These are phyloP conservation scores for Poicephalus gulielmi DNA, from an alignment of 2,113 vertebrate species.

Conservation along the genomic window DNA sequence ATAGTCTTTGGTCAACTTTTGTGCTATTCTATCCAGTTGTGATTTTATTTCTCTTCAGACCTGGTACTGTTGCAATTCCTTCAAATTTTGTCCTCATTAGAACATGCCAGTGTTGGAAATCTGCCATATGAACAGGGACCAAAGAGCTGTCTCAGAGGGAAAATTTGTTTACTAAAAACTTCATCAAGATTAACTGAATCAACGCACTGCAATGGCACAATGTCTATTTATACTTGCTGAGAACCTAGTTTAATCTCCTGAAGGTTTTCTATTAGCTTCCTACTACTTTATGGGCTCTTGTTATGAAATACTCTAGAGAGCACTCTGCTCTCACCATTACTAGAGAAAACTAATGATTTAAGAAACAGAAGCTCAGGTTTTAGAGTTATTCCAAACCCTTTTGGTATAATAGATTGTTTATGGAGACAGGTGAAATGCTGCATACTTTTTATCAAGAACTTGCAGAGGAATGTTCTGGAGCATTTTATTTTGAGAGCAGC, in stretches of 20 bases:
- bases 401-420: background rate
- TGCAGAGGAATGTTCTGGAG: background rate
- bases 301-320: background rate
- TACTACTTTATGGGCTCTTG: background rate
- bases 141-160: background rate
- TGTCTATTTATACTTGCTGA: background rate
- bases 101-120: background rate
- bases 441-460: background rate
- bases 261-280: slow-evolving; percentile 20
- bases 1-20: background rate
- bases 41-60: background rate
- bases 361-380: background rate
- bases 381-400: background rate
- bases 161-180: background rate
- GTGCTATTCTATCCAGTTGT: accelerated
- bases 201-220: background rate
- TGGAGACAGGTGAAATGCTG: background rate
- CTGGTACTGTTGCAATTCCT: background rate
- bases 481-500: background rate
- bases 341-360: slow-evolving; percentile 1
- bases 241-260: background rate
- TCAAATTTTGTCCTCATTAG: background rate
- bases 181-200: background rate
- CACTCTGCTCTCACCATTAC: background rate
- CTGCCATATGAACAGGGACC: background rate